These are phyloP conservation scores for Trachelus troglodyta DNA, from an alignment of 2,888 invertebrate genomes.

Conservation along the genomic window DNA sequence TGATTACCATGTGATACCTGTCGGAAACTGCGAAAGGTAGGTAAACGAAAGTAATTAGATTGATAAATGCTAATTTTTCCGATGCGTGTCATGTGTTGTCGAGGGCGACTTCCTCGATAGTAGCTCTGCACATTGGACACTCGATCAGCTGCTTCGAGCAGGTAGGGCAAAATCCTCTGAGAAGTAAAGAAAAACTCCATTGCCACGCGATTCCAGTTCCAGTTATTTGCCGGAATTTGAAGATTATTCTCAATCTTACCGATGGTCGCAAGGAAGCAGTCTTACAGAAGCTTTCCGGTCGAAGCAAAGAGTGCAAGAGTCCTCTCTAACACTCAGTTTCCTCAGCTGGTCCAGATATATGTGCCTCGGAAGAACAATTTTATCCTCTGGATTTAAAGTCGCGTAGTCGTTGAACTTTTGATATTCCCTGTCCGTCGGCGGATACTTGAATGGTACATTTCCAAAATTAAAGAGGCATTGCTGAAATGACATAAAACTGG, in stretches of 20 bases:
- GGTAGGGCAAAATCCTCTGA: conserved; percentile 84
- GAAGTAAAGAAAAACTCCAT: conserved; percentile 49
- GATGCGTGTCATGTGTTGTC: conserved; percentile 65
- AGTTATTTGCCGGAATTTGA: neutral
- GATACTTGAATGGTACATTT: conserved; percentile 79
- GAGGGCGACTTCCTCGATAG: conserved; percentile 69
- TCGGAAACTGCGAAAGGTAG: conserved; percentile 34
- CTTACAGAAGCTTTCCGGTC: conserved; percentile 81
- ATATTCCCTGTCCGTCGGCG: conserved; percentile 76
- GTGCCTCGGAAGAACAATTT: conserved; percentile 85
- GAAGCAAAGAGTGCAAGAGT: conserved; percentile 89
- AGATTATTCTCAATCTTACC: conserved; percentile 69
- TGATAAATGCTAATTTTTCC: conserved; percentile 30
- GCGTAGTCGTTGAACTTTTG: conserved; percentile 84
- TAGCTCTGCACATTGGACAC: conserved; percentile 89
- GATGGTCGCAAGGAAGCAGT: conserved; percentile 85
- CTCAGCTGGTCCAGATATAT: conserved; percentile 80
- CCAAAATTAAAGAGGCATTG: conserved; percentile 96
- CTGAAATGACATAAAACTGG: conserved; percentile 97
- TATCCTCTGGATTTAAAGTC: conserved; percentile 79
- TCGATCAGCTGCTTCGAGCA: conserved; percentile 83
- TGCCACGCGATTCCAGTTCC: neutral
- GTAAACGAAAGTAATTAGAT: conserved; percentile 34
- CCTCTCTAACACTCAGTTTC: conserved; percentile 80
- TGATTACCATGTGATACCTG: conserved; percentile 39